phyloP scores from a whole-genome alignment of 2,797 vertebrate species.

The Tenualosa ilisha region DNA sequence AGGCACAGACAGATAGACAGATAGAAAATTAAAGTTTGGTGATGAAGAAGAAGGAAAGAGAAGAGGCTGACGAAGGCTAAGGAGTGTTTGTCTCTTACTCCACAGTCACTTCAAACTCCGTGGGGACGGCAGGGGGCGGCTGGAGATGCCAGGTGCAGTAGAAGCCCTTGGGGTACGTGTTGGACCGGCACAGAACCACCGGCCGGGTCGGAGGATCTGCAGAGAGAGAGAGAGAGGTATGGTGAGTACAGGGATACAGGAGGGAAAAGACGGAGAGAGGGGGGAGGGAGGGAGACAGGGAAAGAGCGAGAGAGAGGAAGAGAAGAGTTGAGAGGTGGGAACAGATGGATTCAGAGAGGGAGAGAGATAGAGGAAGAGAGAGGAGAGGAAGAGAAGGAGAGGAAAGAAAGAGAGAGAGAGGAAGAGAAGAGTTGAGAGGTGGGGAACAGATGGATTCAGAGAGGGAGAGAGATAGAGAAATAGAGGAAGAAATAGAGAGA shows the following conservation, averaged over 20 bases:
- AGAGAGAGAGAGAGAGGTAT: constrained; percentile 29
- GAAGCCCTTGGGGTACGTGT: constrained; percentile 96
- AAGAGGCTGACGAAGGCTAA: no score
- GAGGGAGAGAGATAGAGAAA: no score
- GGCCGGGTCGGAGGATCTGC: constrained; percentile 85
- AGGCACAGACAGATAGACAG: no score
- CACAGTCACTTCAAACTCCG: constrained; percentile 89
- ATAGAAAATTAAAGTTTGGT: no score
- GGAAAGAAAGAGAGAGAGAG: background rate
- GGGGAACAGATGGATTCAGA: no score
- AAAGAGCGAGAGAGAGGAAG: background rate
- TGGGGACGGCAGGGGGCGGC: constrained; percentile 87
- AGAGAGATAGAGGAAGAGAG: no score
- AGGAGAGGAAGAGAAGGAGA: no score
- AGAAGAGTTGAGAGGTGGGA: no score
- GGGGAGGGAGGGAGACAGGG: background rate
- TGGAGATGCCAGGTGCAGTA: constrained; percentile 97
- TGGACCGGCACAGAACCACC: constrained; percentile 89
- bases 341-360: no score
- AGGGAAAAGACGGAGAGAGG: constrained; percentile 22
- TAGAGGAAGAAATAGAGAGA: no score
- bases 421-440: no score
- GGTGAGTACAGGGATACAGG: background rate
- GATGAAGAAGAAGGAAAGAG: no score
- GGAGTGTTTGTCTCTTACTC: constrained; percentile 77